Percentiles rank a stretch among this genome's conserved stretches.
These are phyloP conservation scores for Okapia johnstoni DNA, from an alignment of 2,113 vertebrate species.

Conservation along the genomic window DNA sequence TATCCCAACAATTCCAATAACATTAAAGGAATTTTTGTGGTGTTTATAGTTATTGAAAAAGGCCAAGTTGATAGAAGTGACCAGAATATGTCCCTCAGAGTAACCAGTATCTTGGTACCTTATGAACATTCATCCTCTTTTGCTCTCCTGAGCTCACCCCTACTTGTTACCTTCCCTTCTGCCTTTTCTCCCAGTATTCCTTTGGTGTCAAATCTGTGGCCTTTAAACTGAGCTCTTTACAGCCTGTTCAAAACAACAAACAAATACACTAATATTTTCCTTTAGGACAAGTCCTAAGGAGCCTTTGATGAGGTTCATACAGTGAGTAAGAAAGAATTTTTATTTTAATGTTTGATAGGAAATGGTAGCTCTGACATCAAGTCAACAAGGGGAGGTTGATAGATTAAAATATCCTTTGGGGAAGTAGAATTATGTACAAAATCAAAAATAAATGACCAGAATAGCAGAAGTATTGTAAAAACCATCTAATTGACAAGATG, in stretches of 20 bases:
- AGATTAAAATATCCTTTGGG: background rate
- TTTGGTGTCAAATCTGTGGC: background rate
- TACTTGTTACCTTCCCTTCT: background rate
- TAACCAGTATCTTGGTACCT: background rate
- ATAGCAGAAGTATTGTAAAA: background rate
- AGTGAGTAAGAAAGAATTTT: background rate
- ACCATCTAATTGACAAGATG: background rate
- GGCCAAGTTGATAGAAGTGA: background rate
- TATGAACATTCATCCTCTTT: background rate
- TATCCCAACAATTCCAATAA: background rate
- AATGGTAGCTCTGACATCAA: background rate
- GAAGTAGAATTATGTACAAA: background rate
- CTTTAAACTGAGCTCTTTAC: background rate
- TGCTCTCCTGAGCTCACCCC: background rate
- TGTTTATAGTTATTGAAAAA: background rate
- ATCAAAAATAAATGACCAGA: background rate
- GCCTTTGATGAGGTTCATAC: background rate
- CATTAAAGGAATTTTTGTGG: background rate
- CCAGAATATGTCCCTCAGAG: background rate
- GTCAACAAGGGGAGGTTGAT: background rate
- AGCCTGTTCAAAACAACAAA: background rate
- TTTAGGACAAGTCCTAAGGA: background rate
- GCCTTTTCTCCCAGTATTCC: background rate
- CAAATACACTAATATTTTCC: background rate
- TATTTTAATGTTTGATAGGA: background rate